Conservation (phyloP, 1,140 invertebrate genomes). For the Gonatopus flavifemur region DNA sequence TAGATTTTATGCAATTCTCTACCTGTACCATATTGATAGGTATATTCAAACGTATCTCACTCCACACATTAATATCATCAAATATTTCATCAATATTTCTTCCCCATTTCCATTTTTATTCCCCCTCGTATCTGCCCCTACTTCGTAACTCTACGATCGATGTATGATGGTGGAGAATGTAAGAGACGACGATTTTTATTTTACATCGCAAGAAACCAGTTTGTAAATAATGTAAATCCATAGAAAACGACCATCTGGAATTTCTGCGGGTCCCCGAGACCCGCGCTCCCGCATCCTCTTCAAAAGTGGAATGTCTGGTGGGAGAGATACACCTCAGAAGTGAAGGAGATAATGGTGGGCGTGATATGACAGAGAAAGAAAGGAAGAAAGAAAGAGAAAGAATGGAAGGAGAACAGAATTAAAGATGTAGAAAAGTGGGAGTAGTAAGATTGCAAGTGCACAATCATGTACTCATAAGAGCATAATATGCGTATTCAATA, state of each 20-base stretch:
- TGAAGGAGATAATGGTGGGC: background rate
- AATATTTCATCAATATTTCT: no score
- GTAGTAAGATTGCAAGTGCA: no score
- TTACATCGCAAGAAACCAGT: conserved; percentile 46
- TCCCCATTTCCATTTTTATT: no score
- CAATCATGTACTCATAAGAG: no score
- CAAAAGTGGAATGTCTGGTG: conserved; percentile 34
- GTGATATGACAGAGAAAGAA: background rate
- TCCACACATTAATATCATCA: no score
- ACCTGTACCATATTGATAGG: no score
- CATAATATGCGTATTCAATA: no score
- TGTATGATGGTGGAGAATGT: conserved; percentile 25
- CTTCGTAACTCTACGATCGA: no score
- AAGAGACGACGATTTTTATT: conserved; percentile 42
- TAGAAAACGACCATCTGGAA: conserved; percentile 35
- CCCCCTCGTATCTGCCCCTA: no score
- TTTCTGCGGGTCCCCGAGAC: conserved; percentile 7
- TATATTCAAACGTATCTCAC: no score
- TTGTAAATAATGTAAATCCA: conserved; percentile 51
- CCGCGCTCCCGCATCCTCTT: conserved; percentile 33
- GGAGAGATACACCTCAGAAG: background rate
- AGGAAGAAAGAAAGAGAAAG: background rate
- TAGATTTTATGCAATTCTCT: no score
- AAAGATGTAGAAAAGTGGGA: background rate
- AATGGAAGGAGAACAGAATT: background rate